These are phyloP conservation scores for Ispidina picta DNA, from an alignment of 2,797 vertebrate genomes.

Conservation along the genomic window DNA sequence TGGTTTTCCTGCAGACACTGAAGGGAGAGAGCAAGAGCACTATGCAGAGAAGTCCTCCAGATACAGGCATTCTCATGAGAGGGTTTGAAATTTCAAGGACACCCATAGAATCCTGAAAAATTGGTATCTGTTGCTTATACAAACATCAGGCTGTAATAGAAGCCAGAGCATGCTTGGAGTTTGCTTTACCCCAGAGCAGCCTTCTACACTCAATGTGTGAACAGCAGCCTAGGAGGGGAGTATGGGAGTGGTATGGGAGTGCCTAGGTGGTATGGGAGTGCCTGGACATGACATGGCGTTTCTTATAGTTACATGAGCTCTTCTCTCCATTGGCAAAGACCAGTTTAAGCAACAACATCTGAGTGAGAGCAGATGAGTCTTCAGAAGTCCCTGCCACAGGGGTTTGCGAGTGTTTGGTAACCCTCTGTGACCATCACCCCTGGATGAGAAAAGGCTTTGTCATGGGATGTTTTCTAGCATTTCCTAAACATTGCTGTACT, in stretches of 20 bases:
- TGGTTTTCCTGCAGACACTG: background rate
- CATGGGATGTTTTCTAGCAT: background rate
- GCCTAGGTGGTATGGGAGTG: background rate
- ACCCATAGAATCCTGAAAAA: background rate
- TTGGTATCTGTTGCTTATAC: background rate
- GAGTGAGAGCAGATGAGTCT: background rate
- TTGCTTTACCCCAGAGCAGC: background rate
- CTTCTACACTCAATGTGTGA: background rate
- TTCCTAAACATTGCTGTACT: background rate
- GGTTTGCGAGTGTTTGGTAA: background rate
- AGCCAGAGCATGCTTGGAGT: background rate
- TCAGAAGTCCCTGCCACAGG: background rate
- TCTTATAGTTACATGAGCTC: background rate
- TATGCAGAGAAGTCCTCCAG: background rate
- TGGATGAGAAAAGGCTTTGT: background rate
- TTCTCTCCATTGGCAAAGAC: background rate
- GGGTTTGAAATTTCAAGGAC: background rate
- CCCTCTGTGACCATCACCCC: background rate
- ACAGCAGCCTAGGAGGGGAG: background rate
- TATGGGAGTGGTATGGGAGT: background rate
- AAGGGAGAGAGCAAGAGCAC: background rate
- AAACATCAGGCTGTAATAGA: background rate
- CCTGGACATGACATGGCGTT: accelerated
- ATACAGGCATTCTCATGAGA: background rate
- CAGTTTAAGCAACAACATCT: background rate